Evolutionary conservation across 2,888 invertebrate genomes (phyloP), one percentile per base, ranked within the genome.

Genomic region (Margaritifera margaritifera): DNA sequence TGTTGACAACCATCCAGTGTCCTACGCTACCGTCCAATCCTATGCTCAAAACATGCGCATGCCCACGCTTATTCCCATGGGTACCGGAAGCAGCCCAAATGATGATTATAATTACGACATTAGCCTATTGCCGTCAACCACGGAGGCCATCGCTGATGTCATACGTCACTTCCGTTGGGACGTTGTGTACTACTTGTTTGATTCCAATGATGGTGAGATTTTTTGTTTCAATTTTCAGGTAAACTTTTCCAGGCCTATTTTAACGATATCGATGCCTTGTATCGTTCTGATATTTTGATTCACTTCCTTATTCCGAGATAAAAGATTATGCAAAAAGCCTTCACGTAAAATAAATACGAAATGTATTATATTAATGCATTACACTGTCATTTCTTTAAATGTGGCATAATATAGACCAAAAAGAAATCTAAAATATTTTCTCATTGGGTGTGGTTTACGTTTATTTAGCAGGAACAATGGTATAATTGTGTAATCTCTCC

Each of bases 121-220:
- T 62, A 84, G 84, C 90, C 94, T 99, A 94, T 93, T 97, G 75
- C 98, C 99, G 55, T 95, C 98, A 91, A 97, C 97, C 91, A 96
- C 97, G 90, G 94, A 94, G 86, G 97, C 98, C 70, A 95, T 99
- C 88, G 95, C 98, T 81, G 98, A 98, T 91, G 95, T 97, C 70
- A 96, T 99, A 85, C 93, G 94, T 78, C 94, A 95, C 90, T 98
- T 98, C 90, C 94, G 94, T 60, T 97, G 97, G 97, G 94, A 55
- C n/a, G 64, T 94, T 88, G 94, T 97, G 80, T 95, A 96, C 86
- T 96, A 96, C 91, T 92, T 97, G 82, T 96, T 96, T 90, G 96
- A 96, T 90, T 95, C 95, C 0, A 95, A 96, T 86, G 95, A 96
- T 87, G 96, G 96, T 96, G 91, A 92, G 81, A 67, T 20, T 18